Evolutionary conservation across 2,113 vertebrate species (phyloP), one percentile per base, ranked within the genome.

Genomic region (Dinomys branickii): DNA sequence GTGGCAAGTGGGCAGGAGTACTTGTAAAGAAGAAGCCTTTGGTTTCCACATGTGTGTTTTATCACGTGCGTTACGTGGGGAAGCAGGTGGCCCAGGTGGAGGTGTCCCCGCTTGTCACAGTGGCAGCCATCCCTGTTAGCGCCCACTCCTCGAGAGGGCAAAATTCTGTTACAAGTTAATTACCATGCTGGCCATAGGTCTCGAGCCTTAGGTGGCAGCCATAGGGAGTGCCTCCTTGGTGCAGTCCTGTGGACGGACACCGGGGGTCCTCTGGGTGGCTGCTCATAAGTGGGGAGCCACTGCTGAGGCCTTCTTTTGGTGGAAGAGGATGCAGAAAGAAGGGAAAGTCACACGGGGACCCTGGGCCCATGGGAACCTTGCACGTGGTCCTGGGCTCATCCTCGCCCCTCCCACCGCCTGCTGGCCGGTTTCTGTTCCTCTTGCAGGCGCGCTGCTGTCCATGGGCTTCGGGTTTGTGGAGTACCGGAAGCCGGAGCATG

Each of bases 381-480:
- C 7, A 0, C 13, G 2, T 19, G 65, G 33, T 17, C 50, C 7
- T 0, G 9, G 0, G 26, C 67, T 47, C n/a, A 0, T 1, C 6
- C 24, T 11, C 11, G 0, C 22, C 17, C 50, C 22, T 33, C 1
- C 0, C 61, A 9, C 1, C 0, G 2, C 33, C 0, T 28, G 8
- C 30, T 1, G 4, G 10, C 2, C 4, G 10, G n/a, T 33, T 50
- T 61, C 95, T 20, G 33, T 90, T 88, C 2, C 13, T 85, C 58
- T 84, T 58, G 81, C 95, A 99, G 99, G 99, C n/a, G 92, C 95
- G 3, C 92, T 99, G 73, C 98, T 99, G 3, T 99, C 99, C 13
- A 99, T 99, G 99, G 99, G 99, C 30, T 99, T 99, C 85, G 99
- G 99, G 0, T 99, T 99, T 97, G 99, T 99, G 97, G 99, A 99